Evolutionary conservation across 2,797 vertebrate genomes (phyloP), one percentile per base, ranked within the genome.

Genomic region (Xiphorhynchus erythropygius): DNA sequence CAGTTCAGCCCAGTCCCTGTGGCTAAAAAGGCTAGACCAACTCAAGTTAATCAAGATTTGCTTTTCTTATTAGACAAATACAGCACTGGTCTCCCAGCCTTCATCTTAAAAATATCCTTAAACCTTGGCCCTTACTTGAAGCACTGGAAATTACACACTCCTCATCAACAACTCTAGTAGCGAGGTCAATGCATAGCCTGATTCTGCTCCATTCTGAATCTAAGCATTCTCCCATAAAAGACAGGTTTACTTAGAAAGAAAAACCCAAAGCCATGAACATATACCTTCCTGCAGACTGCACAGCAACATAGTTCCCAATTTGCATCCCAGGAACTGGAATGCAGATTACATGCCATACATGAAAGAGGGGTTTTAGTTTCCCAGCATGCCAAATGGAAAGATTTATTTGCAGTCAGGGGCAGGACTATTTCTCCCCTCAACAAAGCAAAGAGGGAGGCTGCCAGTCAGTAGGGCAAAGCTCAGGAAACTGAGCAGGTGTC

Each of bases 171-270:
- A 4, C 15, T n/a, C 15, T 32, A 10, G 13, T 19, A 32, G 14
- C 10, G 24, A 68, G 23, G 18, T 42, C 41, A 91, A 63, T 21
- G 32, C 0, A 0, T 10, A 44, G 0, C 1, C 14, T 23, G 10
- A 28, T 27, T 59, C 64, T 47, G 16, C 22, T 69, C 49, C 23
- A 16, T 25, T 75, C 50, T 28, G 11, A 68, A 83, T 23, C 9
- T 1, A 67, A 67, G 7, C 10, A 18, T 49, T 47, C 50, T 69
- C n/a, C n/a, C 30, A 35, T 2, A 59, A 11, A 56, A 50, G 16
- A 13, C 3, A 65, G 6, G 16, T 57, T 82, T 39, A n/a, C 28
- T 17, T 6, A 68, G 47, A 33, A n/a, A 52, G 4, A 9, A 22
- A 37, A 44, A 39, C 10, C 2, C 4, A 2, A 46, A 39, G 55